Evolutionary conservation across 2,113 vertebrate genomes (phyloP), one percentile per base, ranked within the genome.

Genomic region (Callocephalon fimbriatum): DNA sequence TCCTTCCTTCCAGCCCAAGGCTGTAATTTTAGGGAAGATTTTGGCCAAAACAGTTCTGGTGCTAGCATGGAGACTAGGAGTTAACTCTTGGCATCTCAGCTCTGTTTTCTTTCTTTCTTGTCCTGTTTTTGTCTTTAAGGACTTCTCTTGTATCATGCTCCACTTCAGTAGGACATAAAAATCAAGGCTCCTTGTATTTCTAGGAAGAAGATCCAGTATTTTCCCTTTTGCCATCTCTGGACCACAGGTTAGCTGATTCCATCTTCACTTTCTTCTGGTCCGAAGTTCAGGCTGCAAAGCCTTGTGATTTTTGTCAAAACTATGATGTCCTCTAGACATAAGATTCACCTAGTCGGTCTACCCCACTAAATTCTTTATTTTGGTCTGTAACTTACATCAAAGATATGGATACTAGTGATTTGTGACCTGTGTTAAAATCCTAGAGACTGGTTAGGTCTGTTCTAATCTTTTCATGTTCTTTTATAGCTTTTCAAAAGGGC

Each of bases 321-420:
- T 1, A 2, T 0, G 0, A 19, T 73, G 12, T 7, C 11, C 3
- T 70, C 25, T 65, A 61, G 48, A 44, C 5, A 40, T 1, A 20
- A 58, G 47, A 51, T 76, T 71, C 12, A 63, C 4, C 19, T 32
- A 4, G 29, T 29, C 14, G n/a, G 11, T 44, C 12, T 56, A 0
- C 5, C n/a, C 21, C 25, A n/a, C 3, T 5, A 65, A 40, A 65
- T 79, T 65, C n/a, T 53, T 56, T 20, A 32, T 86, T 66, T 84
- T 76, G 18, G 10, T 18, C 23, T 66, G 2, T 61, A 58, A 37
- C 15, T 61, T 56, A 31, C 23, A 32, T 58, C 66, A 27, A 74
- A 79, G 14, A 20, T 61, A 22, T 5, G 3, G 14, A 40, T 68
- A 44, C 42, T 80, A 51, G 35, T 18, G 21, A 45, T 82, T 53